Percentiles rank a stretch among this genome's conserved stretches.
phyloP scores from a whole-genome alignment of 92 coral and sea anemone genomes.

The Heliopora coerulea region DNA sequence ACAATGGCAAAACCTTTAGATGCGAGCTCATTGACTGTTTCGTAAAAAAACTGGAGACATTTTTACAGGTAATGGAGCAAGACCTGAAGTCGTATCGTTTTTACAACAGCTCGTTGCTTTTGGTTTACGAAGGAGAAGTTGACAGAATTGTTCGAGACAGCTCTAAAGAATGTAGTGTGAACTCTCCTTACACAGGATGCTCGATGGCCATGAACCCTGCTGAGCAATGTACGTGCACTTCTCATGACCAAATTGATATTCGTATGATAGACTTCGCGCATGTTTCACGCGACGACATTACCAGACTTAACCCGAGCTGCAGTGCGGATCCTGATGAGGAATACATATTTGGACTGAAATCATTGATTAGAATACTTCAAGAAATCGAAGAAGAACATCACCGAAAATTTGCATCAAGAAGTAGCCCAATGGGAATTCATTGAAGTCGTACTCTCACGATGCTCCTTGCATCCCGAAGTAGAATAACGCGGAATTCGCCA shows the following conservation, averaged over 20 bases:
- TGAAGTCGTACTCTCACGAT: background rate
- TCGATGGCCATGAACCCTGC: background rate
- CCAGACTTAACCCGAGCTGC: slow-evolving; percentile 21
- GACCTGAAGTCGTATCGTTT: slow-evolving; percentile 75
- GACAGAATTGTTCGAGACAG: slow-evolving; percentile 13
- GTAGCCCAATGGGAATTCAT: no score
- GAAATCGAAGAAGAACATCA: slow-evolving; percentile 55
- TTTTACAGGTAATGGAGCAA: slow-evolving; percentile 77
- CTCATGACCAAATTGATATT: slow-evolving; percentile 55
- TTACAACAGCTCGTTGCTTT: slow-evolving; percentile 80
- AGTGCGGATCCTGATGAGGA: slow-evolving; percentile 80
- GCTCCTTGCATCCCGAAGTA: background rate
- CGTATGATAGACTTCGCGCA: slow-evolving; percentile 98
- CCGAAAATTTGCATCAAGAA: background rate
- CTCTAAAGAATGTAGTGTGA: background rate
- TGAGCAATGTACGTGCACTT: slow-evolving; percentile 13
- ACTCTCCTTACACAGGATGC: background rate
- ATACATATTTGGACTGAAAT: slow-evolving; percentile 80
- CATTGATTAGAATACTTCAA: slow-evolving; percentile 64
- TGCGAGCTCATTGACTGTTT: slow-evolving; percentile 74
- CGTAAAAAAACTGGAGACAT: slow-evolving; percentile 61
- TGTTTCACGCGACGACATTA: slow-evolving; percentile 70
- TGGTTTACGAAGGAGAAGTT: slow-evolving; percentile 86
- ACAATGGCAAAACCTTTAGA: slow-evolving; percentile 72
- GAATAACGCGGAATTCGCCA: no score